Evolutionary conservation across 2,797 vertebrate genomes (phyloP), one percentile per base, ranked within the genome.

Genomic region (Echeneis naucrates): DNA sequence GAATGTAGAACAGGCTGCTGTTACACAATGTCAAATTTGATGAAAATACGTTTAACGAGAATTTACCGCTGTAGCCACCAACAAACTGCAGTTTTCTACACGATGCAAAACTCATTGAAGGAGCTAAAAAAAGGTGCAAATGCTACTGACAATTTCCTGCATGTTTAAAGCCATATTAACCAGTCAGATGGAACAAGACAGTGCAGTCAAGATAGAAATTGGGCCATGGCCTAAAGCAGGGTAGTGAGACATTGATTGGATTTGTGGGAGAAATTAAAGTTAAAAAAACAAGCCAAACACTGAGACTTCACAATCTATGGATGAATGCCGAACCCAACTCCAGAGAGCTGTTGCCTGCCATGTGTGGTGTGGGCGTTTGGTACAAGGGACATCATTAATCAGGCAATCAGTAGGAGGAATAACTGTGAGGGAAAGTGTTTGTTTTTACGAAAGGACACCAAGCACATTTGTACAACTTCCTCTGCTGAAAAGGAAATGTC

Each of bases 401-500:
- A 19, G 66, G 54, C 54, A 42, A 70, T 66, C 72, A 78, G 81
- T 79, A 42, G 72, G 75, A 81, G 70, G 78, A 79, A n/a, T n/a
- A n/a, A n/a, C n/a, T n/a, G 61, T 66, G 40, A 64, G 71, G 77
- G 53, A 66, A 59, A 12, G 32, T 58, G 30, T 76, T 64, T 62
- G 26, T 78, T 51, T 56, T 55, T 38, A 57, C 35, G 35, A 72
- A 45, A 55, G 51, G 71, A 55, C 63, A 47, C 57, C 30, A 11
- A 26, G 44, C 44, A 71, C 52, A 69, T 73, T 74, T 48, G 7
- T 64, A 42, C 57, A 71, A 59, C 45, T 81, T 83, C 65, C 77
- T 78, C 50, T 48, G 47, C 57, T 30, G 68, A 71, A 45, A 52
- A 44, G 37, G 10, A 45, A 57, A 27, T 16, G 11, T 40, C 14